Percentiles rank a stretch among this genome's conserved stretches.
Evolutionary conservation across 1,140 invertebrate species (phyloP).

Genomic region (Lordiphosa collinella): DNA sequence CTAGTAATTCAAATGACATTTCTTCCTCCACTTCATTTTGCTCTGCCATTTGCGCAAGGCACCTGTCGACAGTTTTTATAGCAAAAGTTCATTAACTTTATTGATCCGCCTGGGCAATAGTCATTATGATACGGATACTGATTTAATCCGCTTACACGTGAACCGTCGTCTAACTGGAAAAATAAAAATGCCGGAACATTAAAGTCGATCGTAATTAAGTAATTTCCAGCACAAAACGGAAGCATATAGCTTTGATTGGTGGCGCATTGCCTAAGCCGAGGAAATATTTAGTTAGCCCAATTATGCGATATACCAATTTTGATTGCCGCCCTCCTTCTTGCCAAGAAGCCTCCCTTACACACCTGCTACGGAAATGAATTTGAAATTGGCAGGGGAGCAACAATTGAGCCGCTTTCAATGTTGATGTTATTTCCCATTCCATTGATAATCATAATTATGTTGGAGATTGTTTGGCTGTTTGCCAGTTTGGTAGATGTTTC

Average conservation of each 20-base stretch:
- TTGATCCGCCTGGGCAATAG: conserved; percentile 57
- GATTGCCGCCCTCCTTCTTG: conserved; percentile 32
- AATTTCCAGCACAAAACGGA: conserved; percentile 61
- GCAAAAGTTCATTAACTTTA: conserved; percentile 64
- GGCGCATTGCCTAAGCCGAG: conserved; percentile 6
- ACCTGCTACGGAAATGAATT: conserved; percentile 1
- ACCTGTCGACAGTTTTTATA: conserved; percentile 13
- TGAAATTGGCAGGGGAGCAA: conserved; percentile 12
- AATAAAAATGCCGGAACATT: conserved; percentile 25
- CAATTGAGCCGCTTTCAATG: conserved; percentile 9
- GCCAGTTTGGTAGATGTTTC: conserved; percentile 8
- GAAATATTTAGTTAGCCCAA: conserved; percentile 67
- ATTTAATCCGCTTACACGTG: conserved; percentile 64
- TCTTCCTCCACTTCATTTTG: conserved; percentile 4
- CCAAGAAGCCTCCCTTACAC: background rate
- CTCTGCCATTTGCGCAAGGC: conserved; percentile 16
- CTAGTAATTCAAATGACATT: conserved; percentile 58
- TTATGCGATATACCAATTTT: conserved; percentile 66
- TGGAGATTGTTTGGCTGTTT: background rate
- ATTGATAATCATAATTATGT: conserved; percentile 13
- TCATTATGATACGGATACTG: conserved; percentile 41
- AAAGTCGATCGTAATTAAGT: conserved; percentile 70
- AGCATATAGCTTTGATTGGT: conserved; percentile 50
- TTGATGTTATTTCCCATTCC: background rate
- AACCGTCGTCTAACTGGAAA: conserved; percentile 11